A percentile compares a stretch with the other conserved stretches of the same genome.
These are phyloP conservation scores for Rhinoderma darwinii DNA, from an alignment of 2,113 vertebrate genomes.

Conservation along the genomic window DNA sequence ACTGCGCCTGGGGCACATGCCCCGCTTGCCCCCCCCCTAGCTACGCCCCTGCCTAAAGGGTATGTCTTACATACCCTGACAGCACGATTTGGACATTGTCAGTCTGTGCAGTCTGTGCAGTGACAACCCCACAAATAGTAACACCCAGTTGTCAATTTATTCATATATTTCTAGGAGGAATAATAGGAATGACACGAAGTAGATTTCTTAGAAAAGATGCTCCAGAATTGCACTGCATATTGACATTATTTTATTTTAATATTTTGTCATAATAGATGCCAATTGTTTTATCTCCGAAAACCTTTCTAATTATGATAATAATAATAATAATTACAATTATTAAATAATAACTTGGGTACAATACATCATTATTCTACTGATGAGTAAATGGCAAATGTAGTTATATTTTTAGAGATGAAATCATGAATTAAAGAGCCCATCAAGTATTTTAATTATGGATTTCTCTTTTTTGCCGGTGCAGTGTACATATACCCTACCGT, in stretches of 20 bases:
- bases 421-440: background rate
- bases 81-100: no score
- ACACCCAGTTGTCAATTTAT: no score
- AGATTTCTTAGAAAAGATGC: no score
- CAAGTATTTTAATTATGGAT: background rate
- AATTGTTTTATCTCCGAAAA: background rate
- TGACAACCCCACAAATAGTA: no score
- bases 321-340: background rate
- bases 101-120: no score
- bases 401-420: background rate
- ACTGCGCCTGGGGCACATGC: no score
- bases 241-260: background rate
- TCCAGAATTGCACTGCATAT: background rate
- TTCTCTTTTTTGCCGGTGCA: background rate
- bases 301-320: background rate
- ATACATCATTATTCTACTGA: background rate
- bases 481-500: slow-evolving; percentile 2
- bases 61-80: no score
- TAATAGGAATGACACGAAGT: no score
- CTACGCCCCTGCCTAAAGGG: no score
- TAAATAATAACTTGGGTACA: background rate
- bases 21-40: no score
- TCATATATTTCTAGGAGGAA: no score
- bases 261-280: background rate
- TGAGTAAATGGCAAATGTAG: background rate